These are phyloP conservation scores for Lithobates pipiens DNA, from an alignment of 2,797 vertebrate genomes.

Conservation along the genomic window DNA sequence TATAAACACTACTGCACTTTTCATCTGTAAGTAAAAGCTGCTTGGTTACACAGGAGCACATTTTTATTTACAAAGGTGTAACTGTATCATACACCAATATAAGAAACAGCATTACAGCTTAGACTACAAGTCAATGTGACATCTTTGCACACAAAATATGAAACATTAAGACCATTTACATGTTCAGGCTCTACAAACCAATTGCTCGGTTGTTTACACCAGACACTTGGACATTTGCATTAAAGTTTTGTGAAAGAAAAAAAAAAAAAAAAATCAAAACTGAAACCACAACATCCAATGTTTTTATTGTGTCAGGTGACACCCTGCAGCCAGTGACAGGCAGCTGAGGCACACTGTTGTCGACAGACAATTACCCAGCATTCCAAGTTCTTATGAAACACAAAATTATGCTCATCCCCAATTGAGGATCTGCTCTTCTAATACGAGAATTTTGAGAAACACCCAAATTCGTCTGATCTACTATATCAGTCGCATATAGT, in stretches of 20 bases:
- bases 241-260: conserved; percentile 8
- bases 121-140: neutral
- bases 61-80: too few species aligned
- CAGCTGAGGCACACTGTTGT: neutral
- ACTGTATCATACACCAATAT: neutral
- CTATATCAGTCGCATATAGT: too few species aligned
- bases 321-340: conserved; percentile 7
- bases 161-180: neutral
- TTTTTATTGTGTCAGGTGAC: conserved; percentile 21
- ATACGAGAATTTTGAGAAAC: too few species aligned
- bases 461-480: too few species aligned
- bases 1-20: too few species aligned
- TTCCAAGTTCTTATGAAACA: too few species aligned
- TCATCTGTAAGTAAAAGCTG: too few species aligned
- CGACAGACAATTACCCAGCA: neutral
- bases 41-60: too few species aligned
- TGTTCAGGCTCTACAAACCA: too few species aligned
- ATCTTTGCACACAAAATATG: neutral
- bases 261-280: neutral
- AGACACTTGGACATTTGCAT: neutral
- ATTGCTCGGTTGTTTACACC: neutral
- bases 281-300: neutral
- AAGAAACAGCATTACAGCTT: neutral
- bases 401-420: too few species aligned
- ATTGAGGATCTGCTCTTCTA: too few species aligned